These are phyloP conservation scores for Xestia c-nigrum DNA, from an alignment of 2,888 invertebrate genomes.

Conservation along the genomic window DNA sequence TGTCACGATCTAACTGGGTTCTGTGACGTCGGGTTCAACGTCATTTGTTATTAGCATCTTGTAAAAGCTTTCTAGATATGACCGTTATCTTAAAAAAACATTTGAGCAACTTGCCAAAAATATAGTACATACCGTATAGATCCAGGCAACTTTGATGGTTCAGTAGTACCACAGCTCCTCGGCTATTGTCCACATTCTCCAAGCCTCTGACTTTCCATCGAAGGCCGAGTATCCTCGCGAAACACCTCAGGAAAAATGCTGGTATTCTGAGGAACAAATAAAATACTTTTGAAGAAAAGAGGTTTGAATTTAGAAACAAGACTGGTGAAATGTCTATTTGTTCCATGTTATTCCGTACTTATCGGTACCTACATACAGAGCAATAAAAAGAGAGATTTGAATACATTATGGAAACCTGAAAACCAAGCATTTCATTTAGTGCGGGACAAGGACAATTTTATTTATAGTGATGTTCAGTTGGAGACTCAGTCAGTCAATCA, in stretches of 20 bases:
- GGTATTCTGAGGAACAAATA: constrained; percentile 90
- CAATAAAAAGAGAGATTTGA: not conserved
- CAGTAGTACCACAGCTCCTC: constrained; percentile 95
- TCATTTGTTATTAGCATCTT: not conserved
- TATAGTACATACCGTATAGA: constrained; percentile 92
- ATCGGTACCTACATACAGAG: no score
- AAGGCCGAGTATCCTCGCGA: constrained; percentile 92
- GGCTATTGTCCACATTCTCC: constrained; percentile 93
- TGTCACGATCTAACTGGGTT: not conserved
- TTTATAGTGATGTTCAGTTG: no score
- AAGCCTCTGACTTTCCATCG: constrained; percentile 93
- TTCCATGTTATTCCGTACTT: not conserved
- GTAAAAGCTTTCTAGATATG: not conserved
- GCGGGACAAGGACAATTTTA: no score
- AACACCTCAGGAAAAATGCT: constrained; percentile 91
- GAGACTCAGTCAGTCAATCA: no score
- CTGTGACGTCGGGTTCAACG: not conserved
- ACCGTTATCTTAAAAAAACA: not conserved
- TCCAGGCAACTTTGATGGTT: constrained; percentile 98
- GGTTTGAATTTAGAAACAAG: not conserved
- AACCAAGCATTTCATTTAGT: not conserved
- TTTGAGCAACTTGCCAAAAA: not conserved
- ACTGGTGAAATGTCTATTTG: not conserved
- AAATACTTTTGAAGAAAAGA: not conserved
- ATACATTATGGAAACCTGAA: not conserved